These are phyloP conservation scores for Ceratina australensis DNA, from an alignment of 1,140 invertebrate species.

Conservation along the genomic window DNA sequence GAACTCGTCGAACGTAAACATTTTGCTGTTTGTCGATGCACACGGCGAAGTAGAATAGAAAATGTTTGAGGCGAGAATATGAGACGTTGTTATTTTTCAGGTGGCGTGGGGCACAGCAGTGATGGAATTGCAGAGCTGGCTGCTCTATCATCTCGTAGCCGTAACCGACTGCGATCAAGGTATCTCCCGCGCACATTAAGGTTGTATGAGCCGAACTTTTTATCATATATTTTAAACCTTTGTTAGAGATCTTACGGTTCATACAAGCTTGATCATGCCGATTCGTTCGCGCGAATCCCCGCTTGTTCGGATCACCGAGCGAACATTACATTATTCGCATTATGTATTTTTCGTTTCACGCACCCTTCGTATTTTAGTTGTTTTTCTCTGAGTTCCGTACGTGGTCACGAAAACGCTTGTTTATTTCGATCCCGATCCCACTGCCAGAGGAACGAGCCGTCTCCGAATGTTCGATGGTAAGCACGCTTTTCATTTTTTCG, in stretches of 20 bases:
- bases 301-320: too few relatives aligned
- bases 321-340: not conserved
- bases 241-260: too few relatives aligned
- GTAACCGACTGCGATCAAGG: slow-evolving; percentile 79
- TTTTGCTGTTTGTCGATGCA: too few relatives aligned
- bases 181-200: slow-evolving; percentile 58
- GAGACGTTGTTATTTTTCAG: slow-evolving; percentile 66
- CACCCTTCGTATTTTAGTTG: slow-evolving; percentile 68
- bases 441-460: slow-evolving; percentile 68
- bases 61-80: too few relatives aligned
- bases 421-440: slow-evolving; percentile 72
- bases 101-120: slow-evolving; percentile 79
- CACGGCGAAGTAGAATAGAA: too few relatives aligned
- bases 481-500: too few relatives aligned
- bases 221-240: too few relatives aligned
- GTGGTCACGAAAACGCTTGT: slow-evolving; percentile 55
- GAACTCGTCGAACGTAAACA: not conserved
- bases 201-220: too few relatives aligned
- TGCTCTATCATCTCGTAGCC: slow-evolving; percentile 78
- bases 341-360: slow-evolving; percentile 13
- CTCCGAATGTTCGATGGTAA: slow-evolving; percentile 77
- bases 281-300: not conserved
- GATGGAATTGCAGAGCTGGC: slow-evolving; percentile 79
- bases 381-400: slow-evolving; percentile 70
- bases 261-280: too few relatives aligned